Percentiles rank a stretch among this genome's conserved stretches.
Evolutionary conservation across 2,797 vertebrate genomes (phyloP).

Genomic region (Sebastes hubbsi): DNA sequence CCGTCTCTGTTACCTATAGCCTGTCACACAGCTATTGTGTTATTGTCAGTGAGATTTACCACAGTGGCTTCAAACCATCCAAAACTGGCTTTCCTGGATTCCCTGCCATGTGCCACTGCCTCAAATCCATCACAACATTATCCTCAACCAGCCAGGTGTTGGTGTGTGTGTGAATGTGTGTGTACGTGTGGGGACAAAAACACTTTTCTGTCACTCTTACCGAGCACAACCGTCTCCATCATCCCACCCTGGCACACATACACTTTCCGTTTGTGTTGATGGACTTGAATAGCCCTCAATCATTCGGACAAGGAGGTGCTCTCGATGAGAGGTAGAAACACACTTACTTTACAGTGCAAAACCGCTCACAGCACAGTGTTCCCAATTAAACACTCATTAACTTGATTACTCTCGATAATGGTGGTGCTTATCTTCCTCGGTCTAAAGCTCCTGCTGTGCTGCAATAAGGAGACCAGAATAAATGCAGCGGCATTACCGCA

Average conservation of each 20-base stretch:
- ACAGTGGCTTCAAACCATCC: slow-evolving; percentile 21
- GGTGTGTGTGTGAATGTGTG: not conserved
- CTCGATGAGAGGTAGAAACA: slow-evolving; percentile 40
- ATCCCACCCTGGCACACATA: not conserved
- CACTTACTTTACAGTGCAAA: slow-evolving; percentile 38
- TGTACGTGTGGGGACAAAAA: not conserved
- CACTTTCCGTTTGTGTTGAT: not conserved
- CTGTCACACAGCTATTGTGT: not conserved
- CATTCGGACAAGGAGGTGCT: slow-evolving; percentile 4
- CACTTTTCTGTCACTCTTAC: not conserved
- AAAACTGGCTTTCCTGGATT: slow-evolving; percentile 10
- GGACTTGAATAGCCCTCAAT: slow-evolving; percentile 7
- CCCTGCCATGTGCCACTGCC: not conserved
- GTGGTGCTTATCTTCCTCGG: slow-evolving; percentile 42
- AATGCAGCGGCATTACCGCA: slow-evolving; percentile 41
- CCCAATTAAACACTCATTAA: slow-evolving; percentile 70
- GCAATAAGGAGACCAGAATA: slow-evolving; percentile 26
- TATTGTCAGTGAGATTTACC: not conserved
- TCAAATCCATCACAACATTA: slow-evolving; percentile 25
- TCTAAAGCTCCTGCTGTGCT: slow-evolving; percentile 39
- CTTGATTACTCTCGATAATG: slow-evolving; percentile 62
- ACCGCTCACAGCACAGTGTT: slow-evolving; percentile 47
- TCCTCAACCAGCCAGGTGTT: slow-evolving; percentile 6
- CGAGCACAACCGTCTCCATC: not conserved
- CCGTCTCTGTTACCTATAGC: not conserved